Percentiles rank a stretch among this genome's conserved stretches.
Conservation (phyloP, 2,888 invertebrate species). For the Apodemia hepburni region DNA sequence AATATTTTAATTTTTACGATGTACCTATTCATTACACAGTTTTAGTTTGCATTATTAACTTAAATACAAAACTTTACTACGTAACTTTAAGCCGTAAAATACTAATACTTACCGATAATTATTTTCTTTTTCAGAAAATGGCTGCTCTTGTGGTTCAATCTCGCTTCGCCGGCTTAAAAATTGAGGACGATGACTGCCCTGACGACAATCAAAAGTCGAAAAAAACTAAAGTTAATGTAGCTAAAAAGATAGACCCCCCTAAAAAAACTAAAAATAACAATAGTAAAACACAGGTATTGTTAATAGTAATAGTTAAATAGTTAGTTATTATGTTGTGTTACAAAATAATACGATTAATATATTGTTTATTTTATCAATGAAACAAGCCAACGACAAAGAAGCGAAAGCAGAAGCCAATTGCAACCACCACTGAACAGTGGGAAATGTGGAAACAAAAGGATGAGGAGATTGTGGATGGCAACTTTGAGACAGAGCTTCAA, state of each 20-base stretch:
- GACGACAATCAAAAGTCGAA: constrained; percentile 57
- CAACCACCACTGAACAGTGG: constrained; percentile 81
- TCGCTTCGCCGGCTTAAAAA: constrained; percentile 86
- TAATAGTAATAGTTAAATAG: background rate
- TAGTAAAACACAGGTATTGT: constrained; percentile 49
- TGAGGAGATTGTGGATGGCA: constrained; percentile 82
- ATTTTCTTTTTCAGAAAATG: constrained; percentile 53
- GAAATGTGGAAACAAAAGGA: constrained; percentile 88
- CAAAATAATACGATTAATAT: constrained; percentile 5
- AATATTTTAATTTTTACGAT: background rate
- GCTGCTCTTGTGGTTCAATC: constrained; percentile 85
- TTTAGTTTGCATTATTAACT: background rate
- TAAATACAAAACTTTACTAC: no score
- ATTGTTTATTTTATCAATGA: constrained; percentile 18
- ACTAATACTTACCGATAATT: no score
- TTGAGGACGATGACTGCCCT: constrained; percentile 84
- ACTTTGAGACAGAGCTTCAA: constrained; percentile 78
- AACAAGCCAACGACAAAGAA: constrained; percentile 49
- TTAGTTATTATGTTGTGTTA: background rate
- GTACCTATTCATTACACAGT: background rate
- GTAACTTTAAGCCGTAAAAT: no score
- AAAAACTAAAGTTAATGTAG: constrained; percentile 50
- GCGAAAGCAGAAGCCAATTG: constrained; percentile 69
- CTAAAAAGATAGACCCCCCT: constrained; percentile 55
- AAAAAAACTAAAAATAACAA: constrained; percentile 50